phyloP scores from a whole-genome alignment of 2,113 vertebrate species.

The Lamprotornis superbus region DNA sequence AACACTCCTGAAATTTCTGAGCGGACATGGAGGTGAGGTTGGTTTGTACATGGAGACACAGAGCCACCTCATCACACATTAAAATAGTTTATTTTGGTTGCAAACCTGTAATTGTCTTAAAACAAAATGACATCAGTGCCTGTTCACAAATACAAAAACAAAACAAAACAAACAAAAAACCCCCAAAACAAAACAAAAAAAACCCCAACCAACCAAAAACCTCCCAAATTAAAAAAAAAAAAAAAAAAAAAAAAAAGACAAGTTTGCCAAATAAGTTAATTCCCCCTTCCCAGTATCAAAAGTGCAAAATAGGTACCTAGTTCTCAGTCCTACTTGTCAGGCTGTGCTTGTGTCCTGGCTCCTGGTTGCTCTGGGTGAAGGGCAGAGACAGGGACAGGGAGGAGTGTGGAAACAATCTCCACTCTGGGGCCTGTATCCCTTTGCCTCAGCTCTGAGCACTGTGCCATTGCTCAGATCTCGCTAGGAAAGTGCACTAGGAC shows the following conservation, averaged over 20 bases:
- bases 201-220: neutral
- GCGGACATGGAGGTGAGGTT: rapidly evolving
- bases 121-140: conserved; percentile 71
- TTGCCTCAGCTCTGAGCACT: neutral
- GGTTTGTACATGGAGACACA: neutral
- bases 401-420: neutral
- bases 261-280: conserved; percentile 79
- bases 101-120: conserved; percentile 59
- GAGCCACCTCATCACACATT: conserved; percentile 60
- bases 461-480: neutral
- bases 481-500: neutral
- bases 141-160: conserved; percentile 71
- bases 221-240: neutral
- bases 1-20: neutral
- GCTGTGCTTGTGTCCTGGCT: neutral
- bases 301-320: conserved; percentile 76
- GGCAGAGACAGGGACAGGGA: neutral
- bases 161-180: neutral
- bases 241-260: conserved; percentile 44
- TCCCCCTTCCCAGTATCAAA: conserved; percentile 70
- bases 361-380: neutral
- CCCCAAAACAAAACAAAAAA: neutral
- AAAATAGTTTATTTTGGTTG: conserved; percentile 85
- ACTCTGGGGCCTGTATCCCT: neutral
- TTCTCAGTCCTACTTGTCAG: conserved; percentile 46